Evolutionary conservation across 1,140 invertebrate genomes (phyloP).

Genomic region (Trissolcus basalis): DNA sequence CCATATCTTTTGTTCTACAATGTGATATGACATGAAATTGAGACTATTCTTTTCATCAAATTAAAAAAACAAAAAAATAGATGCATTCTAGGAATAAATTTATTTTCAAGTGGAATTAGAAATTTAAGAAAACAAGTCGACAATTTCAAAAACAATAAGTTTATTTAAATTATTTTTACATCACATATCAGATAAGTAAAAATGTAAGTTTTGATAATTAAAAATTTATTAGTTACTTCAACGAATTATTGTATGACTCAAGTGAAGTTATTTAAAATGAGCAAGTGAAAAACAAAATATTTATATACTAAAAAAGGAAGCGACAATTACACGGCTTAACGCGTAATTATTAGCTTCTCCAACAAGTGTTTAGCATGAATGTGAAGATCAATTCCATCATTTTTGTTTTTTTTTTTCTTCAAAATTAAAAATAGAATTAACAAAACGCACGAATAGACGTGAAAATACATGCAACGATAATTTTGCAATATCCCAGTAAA

Average conservation of each 20-base stretch:
- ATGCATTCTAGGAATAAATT: too few relatives aligned
- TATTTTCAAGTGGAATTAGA: too few relatives aligned
- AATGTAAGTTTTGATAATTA: too few relatives aligned
- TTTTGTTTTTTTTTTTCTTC: conserved; percentile 16
- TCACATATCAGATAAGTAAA: too few relatives aligned
- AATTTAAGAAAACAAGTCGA: too few relatives aligned
- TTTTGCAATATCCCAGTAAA: conserved; percentile 27
- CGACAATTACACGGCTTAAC: conserved; percentile 28
- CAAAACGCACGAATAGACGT: conserved; percentile 14
- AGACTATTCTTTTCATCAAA: too few relatives aligned
- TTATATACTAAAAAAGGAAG: conserved; percentile 18
- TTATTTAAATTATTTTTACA: too few relatives aligned
- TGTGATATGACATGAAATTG: too few relatives aligned
- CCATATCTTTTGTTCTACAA: too few relatives aligned
- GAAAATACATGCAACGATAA: conserved; percentile 36
- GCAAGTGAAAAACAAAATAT: conserved; percentile 11
- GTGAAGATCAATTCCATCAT: conserved; percentile 10
- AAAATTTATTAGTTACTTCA: too few relatives aligned
- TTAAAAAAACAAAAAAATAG: too few relatives aligned
- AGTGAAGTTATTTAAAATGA: neutral
- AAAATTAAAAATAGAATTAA: neutral
- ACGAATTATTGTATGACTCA: neutral
- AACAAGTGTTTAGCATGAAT: conserved; percentile 40
- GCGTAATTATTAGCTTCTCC: conserved; percentile 23
- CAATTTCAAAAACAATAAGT: too few relatives aligned